Evolutionary conservation across 1,140 invertebrate genomes (phyloP).

Genomic region (Batillaria attramentaria): DNA sequence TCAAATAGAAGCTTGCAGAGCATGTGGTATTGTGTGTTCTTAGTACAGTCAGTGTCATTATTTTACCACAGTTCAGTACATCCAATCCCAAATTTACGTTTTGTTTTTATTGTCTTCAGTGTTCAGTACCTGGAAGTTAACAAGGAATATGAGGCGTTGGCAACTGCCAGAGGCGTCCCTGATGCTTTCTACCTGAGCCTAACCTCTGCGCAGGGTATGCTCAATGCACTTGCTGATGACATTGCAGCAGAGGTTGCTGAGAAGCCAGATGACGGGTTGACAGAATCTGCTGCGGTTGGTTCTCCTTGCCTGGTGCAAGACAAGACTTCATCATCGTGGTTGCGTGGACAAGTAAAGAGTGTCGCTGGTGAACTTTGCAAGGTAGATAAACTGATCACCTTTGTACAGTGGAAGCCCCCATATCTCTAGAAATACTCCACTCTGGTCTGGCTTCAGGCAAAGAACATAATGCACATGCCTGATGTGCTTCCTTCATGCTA

Average conservation of each 20-base stretch:
- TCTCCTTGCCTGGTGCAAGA: constrained; percentile 20
- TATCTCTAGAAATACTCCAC: no score
- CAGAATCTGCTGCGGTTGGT: background rate
- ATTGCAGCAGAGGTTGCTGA: constrained; percentile 20
- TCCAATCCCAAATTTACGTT: background rate
- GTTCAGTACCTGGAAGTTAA: constrained; percentile 1
- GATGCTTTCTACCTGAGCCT: constrained; percentile 2
- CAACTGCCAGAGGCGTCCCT: constrained; percentile 1
- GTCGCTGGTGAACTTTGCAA: background rate
- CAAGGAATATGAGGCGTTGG: constrained; percentile 20
- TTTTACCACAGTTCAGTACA: no score
- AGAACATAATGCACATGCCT: no score
- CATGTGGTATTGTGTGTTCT: no score
- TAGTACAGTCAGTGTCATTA: no score
- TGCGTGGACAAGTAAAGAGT: constrained; percentile 11
- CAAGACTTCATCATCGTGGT: background rate
- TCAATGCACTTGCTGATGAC: constrained; percentile 12
- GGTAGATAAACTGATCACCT: constrained; percentile 9
- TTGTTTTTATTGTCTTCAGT: constrained; percentile 6
- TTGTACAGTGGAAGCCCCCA: no score
- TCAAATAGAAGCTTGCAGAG: no score
- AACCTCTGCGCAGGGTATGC: background rate
- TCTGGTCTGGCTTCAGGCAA: no score
- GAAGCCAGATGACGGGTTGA: background rate
- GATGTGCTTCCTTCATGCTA: no score